Base-by-base conservation (phyloP, 2,888 invertebrate genomes). In the Dorcus parallelipipedus region DNA sequence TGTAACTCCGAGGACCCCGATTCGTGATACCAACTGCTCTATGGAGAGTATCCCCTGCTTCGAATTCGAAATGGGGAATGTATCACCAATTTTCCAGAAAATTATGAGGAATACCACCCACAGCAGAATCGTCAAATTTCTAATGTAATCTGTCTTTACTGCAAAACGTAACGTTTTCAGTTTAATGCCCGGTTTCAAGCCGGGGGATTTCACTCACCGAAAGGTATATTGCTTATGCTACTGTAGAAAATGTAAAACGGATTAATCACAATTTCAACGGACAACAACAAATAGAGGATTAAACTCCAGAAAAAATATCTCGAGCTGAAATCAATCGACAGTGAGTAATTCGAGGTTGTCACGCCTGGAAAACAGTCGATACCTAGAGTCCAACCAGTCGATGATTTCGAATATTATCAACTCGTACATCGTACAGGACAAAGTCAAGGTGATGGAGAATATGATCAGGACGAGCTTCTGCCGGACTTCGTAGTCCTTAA, bases 1-100 rank as follows among this genome's bases (percentile, higher is more conserved):
- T 0, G 99, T 99, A 0, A 99, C 99, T 0, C 99, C 99, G 63
- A 99, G 95, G 0, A 99, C 97, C 33, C 99, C 98, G 59, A 99
- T 95, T 62, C 99, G 85, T 20, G 97, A 97, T 39, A 99, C 96
- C 38, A 95, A 90, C 80, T 92, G 89, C 72, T 91, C 91, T 78
- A 97, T 96, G 1, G 93, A 93, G 58, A 88, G 84, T 58, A 92
- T 87, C 48, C 97, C 97, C 81, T 97, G 95, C 73, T 97, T 96
- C 2, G 96, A 94, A 78, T 93, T 97, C 26, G 96, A 81, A 70
- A 99, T 92, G 3, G 99, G 99, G 79, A 99, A 99, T 0, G 98
- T 97, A 79, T 99, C 98, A 0, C 99, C 99, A 60, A 99, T 86
- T 81, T 97, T 97, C 99, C 99, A 99, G 75, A 99, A 97, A 72